Percentiles rank a stretch among this genome's conserved stretches.
phyloP scores from a whole-genome alignment of 2,113 vertebrate species.

The Bettongia penicillata region DNA sequence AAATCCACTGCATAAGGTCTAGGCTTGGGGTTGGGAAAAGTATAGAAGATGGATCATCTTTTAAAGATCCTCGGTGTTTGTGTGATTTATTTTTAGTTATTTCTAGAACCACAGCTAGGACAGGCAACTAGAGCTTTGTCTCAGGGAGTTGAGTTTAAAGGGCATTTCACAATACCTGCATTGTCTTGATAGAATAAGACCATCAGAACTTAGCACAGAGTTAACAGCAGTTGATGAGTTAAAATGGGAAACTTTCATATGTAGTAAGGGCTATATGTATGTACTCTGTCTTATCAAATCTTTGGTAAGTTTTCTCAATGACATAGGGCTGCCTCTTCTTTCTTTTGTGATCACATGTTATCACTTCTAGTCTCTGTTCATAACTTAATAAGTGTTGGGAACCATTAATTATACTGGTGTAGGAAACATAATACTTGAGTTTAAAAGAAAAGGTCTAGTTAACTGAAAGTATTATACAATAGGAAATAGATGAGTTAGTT shows the following conservation, averaged over 20 bases:
- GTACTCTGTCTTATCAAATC: not conserved
- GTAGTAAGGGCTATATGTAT: not conserved
- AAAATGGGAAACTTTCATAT: not conserved
- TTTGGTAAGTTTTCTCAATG: not conserved
- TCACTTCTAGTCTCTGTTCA: not conserved
- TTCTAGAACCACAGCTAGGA: not conserved
- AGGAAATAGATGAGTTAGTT: conserved; percentile 26
- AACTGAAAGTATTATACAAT: conserved; percentile 25
- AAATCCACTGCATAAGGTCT: not conserved
- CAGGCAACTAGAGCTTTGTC: not conserved
- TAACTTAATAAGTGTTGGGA: not conserved
- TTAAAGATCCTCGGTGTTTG: not conserved
- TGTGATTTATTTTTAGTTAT: not conserved
- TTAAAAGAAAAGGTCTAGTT: conserved; percentile 29
- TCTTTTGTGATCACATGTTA: not conserved
- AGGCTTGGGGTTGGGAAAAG: not conserved
- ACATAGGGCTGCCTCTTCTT: not conserved
- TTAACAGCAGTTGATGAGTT: not conserved
- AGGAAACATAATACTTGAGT: not conserved
- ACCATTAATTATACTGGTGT: not conserved
- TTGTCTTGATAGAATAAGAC: not conserved
- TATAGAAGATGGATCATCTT: not conserved
- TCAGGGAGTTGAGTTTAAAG: not conserved
- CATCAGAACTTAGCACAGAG: not conserved
- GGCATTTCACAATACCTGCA: not conserved